These are phyloP conservation scores for Heteromyza rotundicornis DNA, from an alignment of 2,888 invertebrate species.

Conservation along the genomic window DNA sequence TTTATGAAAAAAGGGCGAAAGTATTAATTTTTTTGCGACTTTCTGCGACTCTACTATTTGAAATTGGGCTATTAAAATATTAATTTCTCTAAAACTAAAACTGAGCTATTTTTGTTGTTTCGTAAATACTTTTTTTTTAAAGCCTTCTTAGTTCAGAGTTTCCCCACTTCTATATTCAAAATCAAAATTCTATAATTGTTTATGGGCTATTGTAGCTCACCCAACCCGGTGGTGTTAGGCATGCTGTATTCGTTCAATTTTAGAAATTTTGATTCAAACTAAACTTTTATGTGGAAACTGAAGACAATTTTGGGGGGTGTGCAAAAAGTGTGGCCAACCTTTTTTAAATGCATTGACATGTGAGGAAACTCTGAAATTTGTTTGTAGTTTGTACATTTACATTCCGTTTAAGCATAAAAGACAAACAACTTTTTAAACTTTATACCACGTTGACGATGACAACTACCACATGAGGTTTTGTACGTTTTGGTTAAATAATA, in stretches of 20 bases:
- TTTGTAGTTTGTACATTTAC: slow-evolving; percentile 24
- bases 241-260: slow-evolving; percentile 16
- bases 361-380: slow-evolving; percentile 28
- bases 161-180: neutral
- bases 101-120: slow-evolving; percentile 34
- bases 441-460: too few relatives aligned
- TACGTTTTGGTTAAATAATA: neutral
- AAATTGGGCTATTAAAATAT: too few relatives aligned
- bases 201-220: slow-evolving; percentile 42
- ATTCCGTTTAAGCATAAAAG: too few relatives aligned
- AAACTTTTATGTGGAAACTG: too few relatives aligned
- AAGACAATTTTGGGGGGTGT: too few relatives aligned
- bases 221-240: neutral
- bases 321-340: slow-evolving; percentile 36
- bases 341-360: neutral
- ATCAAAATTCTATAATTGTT: slow-evolving; percentile 25
- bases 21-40: slow-evolving; percentile 24
- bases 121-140: slow-evolving; percentile 39
- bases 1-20: too few relatives aligned
- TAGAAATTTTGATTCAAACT: too few relatives aligned
- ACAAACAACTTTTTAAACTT: neutral
- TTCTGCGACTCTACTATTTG: slow-evolving; percentile 9
- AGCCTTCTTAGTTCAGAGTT: neutral
- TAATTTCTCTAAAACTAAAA: too few relatives aligned
- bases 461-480: neutral